Base-by-base conservation (phyloP, 2,113 vertebrate genomes). In the Brachyhypopomus gauderio region DNA sequence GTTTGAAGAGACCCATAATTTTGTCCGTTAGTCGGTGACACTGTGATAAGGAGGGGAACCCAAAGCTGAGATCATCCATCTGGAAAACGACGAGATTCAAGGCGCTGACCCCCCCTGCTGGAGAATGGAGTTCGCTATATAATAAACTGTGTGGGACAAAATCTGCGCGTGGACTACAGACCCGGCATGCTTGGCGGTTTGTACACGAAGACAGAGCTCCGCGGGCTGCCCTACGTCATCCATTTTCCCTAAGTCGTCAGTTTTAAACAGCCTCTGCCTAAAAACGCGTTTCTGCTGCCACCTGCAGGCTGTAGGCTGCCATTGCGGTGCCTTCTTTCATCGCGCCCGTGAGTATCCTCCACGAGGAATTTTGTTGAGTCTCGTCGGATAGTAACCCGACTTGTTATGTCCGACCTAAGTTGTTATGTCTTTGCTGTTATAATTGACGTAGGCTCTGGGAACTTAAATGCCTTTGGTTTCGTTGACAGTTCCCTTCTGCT, bases 51-150 rank as follows among this genome's bases (percentile, higher is more conserved):
- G 84, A 83, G 84, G 85, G 81, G 86, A 88, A 90, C 90, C 89
- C 89, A 88, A 69, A 83, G 84, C 86, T 92, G 93, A 93, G 93
- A 88, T 93, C 94, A 93, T 45, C 41, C 41, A 45, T 52, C 45
- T 52, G 45, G 45, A 52, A 52, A 52, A 52, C 45, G 45, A 52
- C 45, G 45, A 52, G 45, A 52, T 52, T 86, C 82, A 81, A 87
- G 83, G 72, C 2, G 4, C 1, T 69, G 9, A 34, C 1, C 9
- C 1, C 22, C 22, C 22, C 63, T 41, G 36, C 14, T 81, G 89
- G 93, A 93, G 89, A 87, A 79, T 90, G 93, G 90, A 93, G 94
- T 95, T 89, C 62, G 36, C 12, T 84, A 22, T 0, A 20, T 0
- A 0, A 1, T 1, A 4, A 1, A 5, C 8, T 23, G 14, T 25